phyloP scores from a whole-genome alignment of 2,113 vertebrate genomes.

The Buteo buteo region DNA sequence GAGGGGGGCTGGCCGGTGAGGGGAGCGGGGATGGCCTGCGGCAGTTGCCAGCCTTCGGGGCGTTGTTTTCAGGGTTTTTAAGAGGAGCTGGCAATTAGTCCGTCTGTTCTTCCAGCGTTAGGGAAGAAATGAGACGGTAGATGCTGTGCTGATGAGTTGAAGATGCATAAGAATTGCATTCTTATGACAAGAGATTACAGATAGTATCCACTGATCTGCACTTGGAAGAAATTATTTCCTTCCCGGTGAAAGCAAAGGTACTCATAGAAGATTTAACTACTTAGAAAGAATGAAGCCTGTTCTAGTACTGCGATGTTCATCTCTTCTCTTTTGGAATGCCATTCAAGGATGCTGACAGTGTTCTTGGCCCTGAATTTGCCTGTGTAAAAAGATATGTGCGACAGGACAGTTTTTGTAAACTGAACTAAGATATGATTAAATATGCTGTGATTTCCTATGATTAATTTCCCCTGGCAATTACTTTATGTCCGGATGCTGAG shows the following conservation, averaged over 20 bases:
- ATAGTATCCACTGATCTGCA: not conserved
- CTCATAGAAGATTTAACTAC: not conserved
- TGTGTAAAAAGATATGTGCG: not conserved
- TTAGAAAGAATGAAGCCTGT: not conserved
- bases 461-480: not conserved
- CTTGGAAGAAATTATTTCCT: not conserved
- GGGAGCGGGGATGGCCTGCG: not conserved
- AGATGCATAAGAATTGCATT: not conserved
- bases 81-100: not conserved
- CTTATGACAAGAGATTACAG: not conserved
- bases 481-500: not conserved
- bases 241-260: not conserved
- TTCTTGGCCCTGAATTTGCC: not conserved
- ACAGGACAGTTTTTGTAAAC: not conserved
- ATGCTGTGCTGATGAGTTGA: not conserved
- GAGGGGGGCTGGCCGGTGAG: too few species aligned
- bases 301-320: not conserved
- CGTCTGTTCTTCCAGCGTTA: not conserved
- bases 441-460: slow-evolving; percentile 26
- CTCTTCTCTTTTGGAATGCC: not conserved
- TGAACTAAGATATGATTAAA: not conserved
- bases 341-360: not conserved
- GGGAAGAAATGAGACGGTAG: not conserved
- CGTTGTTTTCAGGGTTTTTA: not conserved
- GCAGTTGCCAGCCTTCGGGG: not conserved